A percentile compares a stretch with the other conserved stretches of the same genome.
phyloP scores from a whole-genome alignment of 2,797 vertebrate species.

The Danio tinwini region DNA sequence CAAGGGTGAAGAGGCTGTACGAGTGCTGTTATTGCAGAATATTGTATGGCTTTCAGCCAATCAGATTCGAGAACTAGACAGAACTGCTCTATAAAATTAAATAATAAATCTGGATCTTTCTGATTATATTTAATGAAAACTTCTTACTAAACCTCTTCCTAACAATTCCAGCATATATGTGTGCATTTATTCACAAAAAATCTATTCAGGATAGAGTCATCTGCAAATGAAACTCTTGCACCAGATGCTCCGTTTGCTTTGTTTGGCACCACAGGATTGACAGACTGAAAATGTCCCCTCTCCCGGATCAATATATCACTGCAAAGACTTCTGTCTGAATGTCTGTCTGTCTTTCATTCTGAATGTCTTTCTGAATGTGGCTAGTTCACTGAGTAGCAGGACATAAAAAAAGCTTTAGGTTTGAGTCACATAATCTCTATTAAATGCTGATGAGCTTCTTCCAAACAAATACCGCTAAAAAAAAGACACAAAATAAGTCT shows the following conservation, averaged over 20 bases:
- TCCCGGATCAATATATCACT: constrained; percentile 80
- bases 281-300: constrained; percentile 65
- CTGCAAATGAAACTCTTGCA: constrained; percentile 69
- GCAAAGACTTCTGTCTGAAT: constrained; percentile 73
- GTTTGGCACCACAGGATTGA: constrained; percentile 69
- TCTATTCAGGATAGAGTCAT: constrained; percentile 67
- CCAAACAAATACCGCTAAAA: neutral
- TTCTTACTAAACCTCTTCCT: neutral
- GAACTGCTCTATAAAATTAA: too few species aligned
- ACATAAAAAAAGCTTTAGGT: constrained; percentile 10
- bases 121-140: too few species aligned
- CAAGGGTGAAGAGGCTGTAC: too few species aligned
- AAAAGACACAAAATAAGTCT: neutral
- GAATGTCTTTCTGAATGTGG: constrained; percentile 60
- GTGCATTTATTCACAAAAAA: constrained; percentile 46
- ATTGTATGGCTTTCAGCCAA: too few species aligned
- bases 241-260: constrained; percentile 64
- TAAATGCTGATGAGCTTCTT: constrained; percentile 10
- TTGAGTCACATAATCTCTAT: constrained; percentile 3
- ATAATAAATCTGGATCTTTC: too few species aligned
- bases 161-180: constrained; percentile 8
- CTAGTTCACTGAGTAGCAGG: constrained; percentile 57
- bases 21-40: too few species aligned
- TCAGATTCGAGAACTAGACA: too few species aligned
- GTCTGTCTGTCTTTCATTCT: neutral